phyloP scores from a whole-genome alignment of 2,797 vertebrate species.

The Geotrypetes seraphini region DNA sequence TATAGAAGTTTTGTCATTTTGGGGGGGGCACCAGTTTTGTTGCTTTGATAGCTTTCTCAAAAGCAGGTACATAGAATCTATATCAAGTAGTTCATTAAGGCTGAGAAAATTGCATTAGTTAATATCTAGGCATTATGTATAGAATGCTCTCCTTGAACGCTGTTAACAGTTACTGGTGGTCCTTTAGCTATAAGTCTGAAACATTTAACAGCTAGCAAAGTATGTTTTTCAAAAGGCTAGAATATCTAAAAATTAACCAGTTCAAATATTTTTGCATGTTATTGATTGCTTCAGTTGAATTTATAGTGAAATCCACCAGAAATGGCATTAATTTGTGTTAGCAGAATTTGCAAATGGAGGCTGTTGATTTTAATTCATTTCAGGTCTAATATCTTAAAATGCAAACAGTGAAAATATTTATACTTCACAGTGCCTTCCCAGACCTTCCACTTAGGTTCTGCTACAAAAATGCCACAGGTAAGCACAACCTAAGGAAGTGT shows the following conservation, averaged over 20 bases:
- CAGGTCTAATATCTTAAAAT: conserved; percentile 91
- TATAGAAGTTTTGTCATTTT: conserved; percentile 35
- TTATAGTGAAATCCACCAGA: not conserved
- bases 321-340: conserved; percentile 24
- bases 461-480: conserved; percentile 98
- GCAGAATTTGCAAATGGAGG: conserved; percentile 73
- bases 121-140: conserved; percentile 40
- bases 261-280: conserved; percentile 62
- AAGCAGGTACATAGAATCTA: conserved; percentile 36
- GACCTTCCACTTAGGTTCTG: conserved; percentile 99
- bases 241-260: conserved; percentile 44
- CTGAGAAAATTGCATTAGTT: conserved; percentile 45
- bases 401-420: conserved; percentile 94
- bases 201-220: conserved; percentile 35
- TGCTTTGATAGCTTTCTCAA: conserved; percentile 39
- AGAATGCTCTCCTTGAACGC: no score
- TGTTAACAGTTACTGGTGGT: no score
- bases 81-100: conserved; percentile 33
- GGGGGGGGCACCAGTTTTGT: conserved; percentile 33
- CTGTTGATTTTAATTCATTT: conserved; percentile 76
- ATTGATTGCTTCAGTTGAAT: conserved; percentile 8
- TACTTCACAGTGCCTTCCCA: conserved; percentile 97
- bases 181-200: no score
- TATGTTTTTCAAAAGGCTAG: conserved; percentile 47
- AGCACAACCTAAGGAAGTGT: conserved; percentile 95